These are phyloP conservation scores for Procambarus clarkii DNA, from an alignment of 1,140 invertebrate species.

Conservation along the genomic window DNA sequence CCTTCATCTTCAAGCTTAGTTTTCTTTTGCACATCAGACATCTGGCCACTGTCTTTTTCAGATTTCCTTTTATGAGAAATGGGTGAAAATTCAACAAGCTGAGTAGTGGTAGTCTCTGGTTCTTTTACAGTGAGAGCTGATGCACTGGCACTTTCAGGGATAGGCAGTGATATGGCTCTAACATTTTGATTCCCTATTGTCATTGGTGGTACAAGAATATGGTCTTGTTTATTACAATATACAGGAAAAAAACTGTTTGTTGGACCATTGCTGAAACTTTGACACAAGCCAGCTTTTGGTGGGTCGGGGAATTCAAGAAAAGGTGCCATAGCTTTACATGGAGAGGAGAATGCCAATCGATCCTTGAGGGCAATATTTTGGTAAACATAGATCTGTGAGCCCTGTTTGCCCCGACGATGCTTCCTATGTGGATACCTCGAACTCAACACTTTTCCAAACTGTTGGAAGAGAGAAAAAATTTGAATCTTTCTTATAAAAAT, in stretches of 20 bases:
- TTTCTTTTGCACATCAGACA: not conserved
- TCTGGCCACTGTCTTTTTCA: not conserved
- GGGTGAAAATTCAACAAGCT: not conserved
- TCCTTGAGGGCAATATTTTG: constrained; percentile 5
- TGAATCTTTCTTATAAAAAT: too few relatives aligned
- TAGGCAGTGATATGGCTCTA: not conserved
- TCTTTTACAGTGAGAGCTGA: not conserved
- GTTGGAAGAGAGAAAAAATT: not conserved
- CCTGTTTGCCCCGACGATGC: constrained; percentile 18
- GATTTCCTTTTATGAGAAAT: not conserved
- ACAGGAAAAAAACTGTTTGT: not conserved
- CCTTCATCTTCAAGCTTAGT: not conserved
- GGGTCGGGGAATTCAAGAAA: not conserved
- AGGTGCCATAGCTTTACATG: too few relatives aligned
- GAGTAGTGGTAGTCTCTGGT: not conserved
- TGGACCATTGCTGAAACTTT: too few relatives aligned
- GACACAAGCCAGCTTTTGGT: not conserved
- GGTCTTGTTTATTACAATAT: not conserved
- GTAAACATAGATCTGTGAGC: constrained; percentile 32
- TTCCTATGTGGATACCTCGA: constrained; percentile 18
- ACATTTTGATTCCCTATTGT: not conserved
- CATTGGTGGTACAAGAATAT: not conserved
- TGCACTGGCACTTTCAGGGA: not conserved
- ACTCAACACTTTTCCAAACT: constrained; percentile 28
- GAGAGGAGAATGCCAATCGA: not conserved